These are phyloP conservation scores for Bombus picipes DNA, from an alignment of 1,140 invertebrate genomes.

Conservation along the genomic window DNA sequence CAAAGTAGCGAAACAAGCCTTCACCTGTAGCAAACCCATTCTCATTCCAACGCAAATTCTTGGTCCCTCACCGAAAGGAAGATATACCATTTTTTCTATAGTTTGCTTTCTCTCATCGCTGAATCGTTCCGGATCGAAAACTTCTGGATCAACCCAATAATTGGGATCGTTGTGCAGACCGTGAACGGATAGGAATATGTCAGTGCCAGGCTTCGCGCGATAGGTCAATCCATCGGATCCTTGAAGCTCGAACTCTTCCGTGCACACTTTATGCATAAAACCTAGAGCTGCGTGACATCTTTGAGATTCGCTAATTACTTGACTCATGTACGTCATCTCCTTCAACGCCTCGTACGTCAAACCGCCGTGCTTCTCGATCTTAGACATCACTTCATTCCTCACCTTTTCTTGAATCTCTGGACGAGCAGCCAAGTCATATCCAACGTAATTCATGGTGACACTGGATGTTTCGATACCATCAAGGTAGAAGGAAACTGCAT, in stretches of 20 bases:
- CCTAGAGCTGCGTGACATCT: constrained; percentile 46
- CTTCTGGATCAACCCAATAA: constrained; percentile 83
- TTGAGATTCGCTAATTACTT: constrained; percentile 63
- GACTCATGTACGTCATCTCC: constrained; percentile 68
- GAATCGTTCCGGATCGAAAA: constrained; percentile 88
- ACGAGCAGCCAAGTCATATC: constrained; percentile 39
- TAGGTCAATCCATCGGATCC: constrained; percentile 66
- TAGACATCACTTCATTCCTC: constrained; percentile 46
- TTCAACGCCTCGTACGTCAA: constrained; percentile 58
- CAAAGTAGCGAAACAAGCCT: constrained; percentile 52
- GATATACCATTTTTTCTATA: constrained; percentile 74
- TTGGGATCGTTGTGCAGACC: constrained; percentile 79
- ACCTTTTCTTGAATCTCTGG: constrained; percentile 56
- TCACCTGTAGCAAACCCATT: constrained; percentile 59
- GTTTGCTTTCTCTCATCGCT: constrained; percentile 71
- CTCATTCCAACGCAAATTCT: constrained; percentile 84
- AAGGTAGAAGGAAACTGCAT: constrained; percentile 59
- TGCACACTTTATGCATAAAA: constrained; percentile 56
- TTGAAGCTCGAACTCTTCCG: constrained; percentile 37
- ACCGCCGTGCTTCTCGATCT: constrained; percentile 34
- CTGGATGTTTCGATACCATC: constrained; percentile 60
- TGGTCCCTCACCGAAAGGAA: constrained; percentile 85
- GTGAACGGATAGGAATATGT: constrained; percentile 76
- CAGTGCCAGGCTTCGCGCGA: constrained; percentile 49
- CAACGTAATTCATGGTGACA: constrained; percentile 32